These are phyloP conservation scores for Porites evermanni DNA, from an alignment of 92 coral and sea anemone species.

Conservation along the genomic window DNA sequence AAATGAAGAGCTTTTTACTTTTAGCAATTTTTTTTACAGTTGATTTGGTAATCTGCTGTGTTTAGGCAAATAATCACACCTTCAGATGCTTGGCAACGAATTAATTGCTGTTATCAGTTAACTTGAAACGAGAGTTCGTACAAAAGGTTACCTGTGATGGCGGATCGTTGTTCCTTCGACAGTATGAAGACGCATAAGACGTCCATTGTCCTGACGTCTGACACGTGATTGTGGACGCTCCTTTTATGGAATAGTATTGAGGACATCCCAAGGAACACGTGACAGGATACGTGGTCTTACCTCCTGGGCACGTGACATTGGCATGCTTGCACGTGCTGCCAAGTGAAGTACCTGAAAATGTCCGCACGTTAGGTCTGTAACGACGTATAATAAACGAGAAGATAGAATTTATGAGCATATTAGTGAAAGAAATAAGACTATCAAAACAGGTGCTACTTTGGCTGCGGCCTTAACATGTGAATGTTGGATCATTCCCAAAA, in stretches of 20 bases:
- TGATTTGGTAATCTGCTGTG: no score
- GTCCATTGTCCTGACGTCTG: conserved; percentile 94
- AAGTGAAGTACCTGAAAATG: conserved; percentile 70
- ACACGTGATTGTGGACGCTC: conserved; percentile 85
- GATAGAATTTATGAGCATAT: neutral
- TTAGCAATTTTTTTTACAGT: no score
- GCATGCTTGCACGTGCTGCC: conserved; percentile 88
- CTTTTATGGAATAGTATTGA: conserved; percentile 79
- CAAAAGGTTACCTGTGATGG: conserved; percentile 79
- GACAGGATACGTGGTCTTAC: conserved; percentile 85
- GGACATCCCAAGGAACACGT: conserved; percentile 88
- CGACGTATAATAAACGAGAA: neutral
- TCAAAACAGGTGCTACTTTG: no score
- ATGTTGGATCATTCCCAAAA: no score
- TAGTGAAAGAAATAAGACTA: no score
- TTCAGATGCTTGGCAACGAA: no score
- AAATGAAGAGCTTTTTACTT: no score
- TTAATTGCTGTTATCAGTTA: no score
- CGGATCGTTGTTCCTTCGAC: conserved; percentile 95
- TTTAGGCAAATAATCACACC: no score
- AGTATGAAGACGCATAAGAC: conserved; percentile 79
- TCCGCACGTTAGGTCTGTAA: neutral
- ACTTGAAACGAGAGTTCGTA: no score
- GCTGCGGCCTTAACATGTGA: no score
- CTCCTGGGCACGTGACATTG: conserved; percentile 85